These are phyloP conservation scores for Ophioninae sp. DNA, from an alignment of 2,888 invertebrate genomes.

Conservation along the genomic window DNA sequence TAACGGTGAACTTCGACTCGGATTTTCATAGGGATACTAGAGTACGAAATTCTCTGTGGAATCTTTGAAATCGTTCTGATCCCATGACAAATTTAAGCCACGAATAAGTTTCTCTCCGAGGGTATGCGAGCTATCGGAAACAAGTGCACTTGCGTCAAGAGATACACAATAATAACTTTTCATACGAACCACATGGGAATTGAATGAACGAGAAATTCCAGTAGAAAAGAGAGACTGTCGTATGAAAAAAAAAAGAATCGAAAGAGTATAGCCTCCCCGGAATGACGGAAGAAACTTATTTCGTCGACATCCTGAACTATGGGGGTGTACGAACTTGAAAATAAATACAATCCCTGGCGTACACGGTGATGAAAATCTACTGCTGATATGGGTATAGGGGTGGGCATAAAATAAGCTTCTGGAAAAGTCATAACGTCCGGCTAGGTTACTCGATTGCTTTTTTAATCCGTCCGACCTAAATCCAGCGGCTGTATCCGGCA, in stretches of 20 bases:
- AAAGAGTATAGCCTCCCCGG: neutral
- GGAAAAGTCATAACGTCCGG: slow-evolving; percentile 47
- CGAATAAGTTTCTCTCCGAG: neutral
- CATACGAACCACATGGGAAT: slow-evolving; percentile 32
- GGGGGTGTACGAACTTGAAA: slow-evolving; percentile 27
- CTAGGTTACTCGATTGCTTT: slow-evolving; percentile 56
- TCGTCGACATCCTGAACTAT: slow-evolving; percentile 23
- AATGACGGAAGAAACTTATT: slow-evolving; percentile 34
- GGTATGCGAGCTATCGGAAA: neutral
- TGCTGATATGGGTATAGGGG: slow-evolving; percentile 12
- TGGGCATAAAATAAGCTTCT: slow-evolving; percentile 46
- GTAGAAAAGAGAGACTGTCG: neutral
- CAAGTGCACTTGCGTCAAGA: slow-evolving; percentile 19
- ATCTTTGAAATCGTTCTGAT: slow-evolving; percentile 19
- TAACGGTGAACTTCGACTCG: neutral
- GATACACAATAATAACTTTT: slow-evolving; percentile 51
- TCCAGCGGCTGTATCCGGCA: slow-evolving; percentile 5
- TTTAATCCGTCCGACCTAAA: slow-evolving; percentile 54
- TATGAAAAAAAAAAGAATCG: too few species aligned
- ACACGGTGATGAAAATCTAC: slow-evolving; percentile 48
- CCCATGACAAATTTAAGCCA: slow-evolving; percentile 26
- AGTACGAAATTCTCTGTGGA: slow-evolving; percentile 5
- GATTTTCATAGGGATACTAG: slow-evolving; percentile 1
- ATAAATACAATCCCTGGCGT: slow-evolving; percentile 46
- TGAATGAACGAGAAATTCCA: slow-evolving; percentile 9